Conservation (phyloP, 2,113 vertebrate genomes). For the Spheniscus mendiculus region DNA sequence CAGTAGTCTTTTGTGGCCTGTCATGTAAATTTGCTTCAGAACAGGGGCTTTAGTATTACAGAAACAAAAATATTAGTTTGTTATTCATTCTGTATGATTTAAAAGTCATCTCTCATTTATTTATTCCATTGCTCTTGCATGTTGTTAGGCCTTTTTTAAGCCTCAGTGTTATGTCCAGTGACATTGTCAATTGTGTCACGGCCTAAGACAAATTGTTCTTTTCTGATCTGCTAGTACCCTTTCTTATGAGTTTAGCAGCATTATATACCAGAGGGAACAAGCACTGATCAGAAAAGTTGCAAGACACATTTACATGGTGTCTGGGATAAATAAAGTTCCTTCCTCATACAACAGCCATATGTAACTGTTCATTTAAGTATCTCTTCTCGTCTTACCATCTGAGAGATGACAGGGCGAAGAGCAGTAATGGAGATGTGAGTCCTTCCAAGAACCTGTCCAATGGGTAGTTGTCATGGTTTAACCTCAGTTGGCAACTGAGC, state of each 20-base stretch:
- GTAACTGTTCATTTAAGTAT: neutral
- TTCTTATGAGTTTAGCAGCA: neutral
- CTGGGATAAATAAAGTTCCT: neutral
- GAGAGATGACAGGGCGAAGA: neutral
- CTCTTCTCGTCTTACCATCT: neutral
- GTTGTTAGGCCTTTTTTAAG: neutral
- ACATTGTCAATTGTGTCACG: neutral
- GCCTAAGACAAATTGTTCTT: neutral
- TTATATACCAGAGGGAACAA: neutral
- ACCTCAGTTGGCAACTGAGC: no score
- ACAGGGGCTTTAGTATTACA: neutral
- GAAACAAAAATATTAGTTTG: neutral
- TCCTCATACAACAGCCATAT: neutral
- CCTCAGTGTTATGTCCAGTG: neutral
- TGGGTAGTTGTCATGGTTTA: no score
- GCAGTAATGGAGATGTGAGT: neutral
- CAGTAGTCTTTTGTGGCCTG: neutral
- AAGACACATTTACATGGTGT: neutral
- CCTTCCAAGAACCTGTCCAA: neutral
- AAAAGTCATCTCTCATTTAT: slow-evolving; percentile 20
- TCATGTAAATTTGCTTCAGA: neutral
- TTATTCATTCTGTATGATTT: slow-evolving; percentile 24
- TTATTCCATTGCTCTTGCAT: neutral
- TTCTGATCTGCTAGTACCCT: neutral
- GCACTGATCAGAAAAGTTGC: neutral